These are phyloP conservation scores for Ricordea florida DNA, from an alignment of 92 coral and sea anemone species.

Conservation along the genomic window DNA sequence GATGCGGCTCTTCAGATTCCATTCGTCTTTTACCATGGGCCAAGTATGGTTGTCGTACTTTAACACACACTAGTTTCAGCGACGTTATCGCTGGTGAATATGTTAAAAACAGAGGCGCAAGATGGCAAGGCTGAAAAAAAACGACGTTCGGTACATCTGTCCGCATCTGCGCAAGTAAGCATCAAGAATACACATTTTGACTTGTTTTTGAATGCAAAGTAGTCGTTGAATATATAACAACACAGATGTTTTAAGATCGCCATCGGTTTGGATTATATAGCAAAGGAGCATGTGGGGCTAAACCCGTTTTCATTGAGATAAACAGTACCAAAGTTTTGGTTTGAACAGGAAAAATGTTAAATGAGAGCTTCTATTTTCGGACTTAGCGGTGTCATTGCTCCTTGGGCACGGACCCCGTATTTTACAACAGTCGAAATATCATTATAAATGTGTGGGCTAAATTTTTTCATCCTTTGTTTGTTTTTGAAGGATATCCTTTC, in stretches of 20 bases:
- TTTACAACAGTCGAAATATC: too few species aligned
- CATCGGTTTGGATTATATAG: background rate
- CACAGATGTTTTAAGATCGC: background rate
- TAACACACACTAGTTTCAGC: slow-evolving; percentile 75
- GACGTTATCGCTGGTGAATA: slow-evolving; percentile 55
- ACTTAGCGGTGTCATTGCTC: too few species aligned
- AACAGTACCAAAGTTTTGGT: background rate
- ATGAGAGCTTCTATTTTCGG: slow-evolving; percentile 17
- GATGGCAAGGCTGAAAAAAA: slow-evolving; percentile 49
- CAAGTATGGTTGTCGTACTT: slow-evolving; percentile 76
- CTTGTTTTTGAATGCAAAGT: background rate
- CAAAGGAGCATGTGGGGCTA: background rate
- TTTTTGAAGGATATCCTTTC: slow-evolving; percentile 61
- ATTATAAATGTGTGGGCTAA: background rate
- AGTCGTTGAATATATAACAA: background rate
- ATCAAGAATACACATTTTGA: background rate
- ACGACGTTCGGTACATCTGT: slow-evolving; percentile 43
- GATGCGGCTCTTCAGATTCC: background rate
- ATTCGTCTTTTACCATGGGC: background rate
- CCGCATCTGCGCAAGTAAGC: slow-evolving; percentile 59
- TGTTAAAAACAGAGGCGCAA: slow-evolving; percentile 46
- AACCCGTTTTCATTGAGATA: too few species aligned
- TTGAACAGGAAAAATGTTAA: background rate
- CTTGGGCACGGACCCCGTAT: too few species aligned
- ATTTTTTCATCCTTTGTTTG: background rate